A percentile compares a stretch with the other conserved stretches of the same genome.
phyloP scores from a whole-genome alignment of 2,888 invertebrate species.

The Caenorhabditis japonica region DNA sequence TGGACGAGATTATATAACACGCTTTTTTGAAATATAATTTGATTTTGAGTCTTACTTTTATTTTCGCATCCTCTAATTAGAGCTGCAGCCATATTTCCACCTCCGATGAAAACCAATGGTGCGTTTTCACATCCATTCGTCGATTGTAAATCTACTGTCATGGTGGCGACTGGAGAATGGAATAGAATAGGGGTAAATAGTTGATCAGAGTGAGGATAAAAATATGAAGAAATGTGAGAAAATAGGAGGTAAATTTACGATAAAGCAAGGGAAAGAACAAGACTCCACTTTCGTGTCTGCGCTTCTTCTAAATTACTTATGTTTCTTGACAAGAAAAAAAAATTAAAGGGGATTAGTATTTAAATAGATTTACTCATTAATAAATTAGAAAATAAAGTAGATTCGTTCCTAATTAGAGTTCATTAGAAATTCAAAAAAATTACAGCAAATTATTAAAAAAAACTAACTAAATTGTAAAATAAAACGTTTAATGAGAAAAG shows the following conservation, averaged over 20 bases:
- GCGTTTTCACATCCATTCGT: neutral
- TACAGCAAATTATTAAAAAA: constrained; percentile 2
- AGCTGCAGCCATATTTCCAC: constrained; percentile 92
- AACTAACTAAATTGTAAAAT: neutral
- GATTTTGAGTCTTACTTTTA: constrained; percentile 20
- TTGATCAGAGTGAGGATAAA: too few relatives aligned
- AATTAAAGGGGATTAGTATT: too few relatives aligned
- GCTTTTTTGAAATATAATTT: neutral
- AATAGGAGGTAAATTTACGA: too few relatives aligned
- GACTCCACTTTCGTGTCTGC: too few relatives aligned
- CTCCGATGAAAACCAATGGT: constrained; percentile 84
- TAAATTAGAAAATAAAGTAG: too few relatives aligned
- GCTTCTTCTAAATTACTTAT: too few relatives aligned
- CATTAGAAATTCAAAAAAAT: neutral
- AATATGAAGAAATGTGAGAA: too few relatives aligned
- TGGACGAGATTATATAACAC: neutral
- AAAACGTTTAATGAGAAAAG: neutral
- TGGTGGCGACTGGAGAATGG: constrained; percentile 7
- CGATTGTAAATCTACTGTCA: constrained; percentile 1
- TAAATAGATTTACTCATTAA: too few relatives aligned
- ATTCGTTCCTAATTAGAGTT: too few relatives aligned
- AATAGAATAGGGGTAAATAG: neutral
- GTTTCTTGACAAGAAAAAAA: too few relatives aligned
- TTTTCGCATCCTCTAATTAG: constrained; percentile 85
- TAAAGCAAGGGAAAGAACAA: too few relatives aligned